Conservation (phyloP, 53 echinoderm and acorn worm species). For the Temnopleurus reevesii region DNA sequence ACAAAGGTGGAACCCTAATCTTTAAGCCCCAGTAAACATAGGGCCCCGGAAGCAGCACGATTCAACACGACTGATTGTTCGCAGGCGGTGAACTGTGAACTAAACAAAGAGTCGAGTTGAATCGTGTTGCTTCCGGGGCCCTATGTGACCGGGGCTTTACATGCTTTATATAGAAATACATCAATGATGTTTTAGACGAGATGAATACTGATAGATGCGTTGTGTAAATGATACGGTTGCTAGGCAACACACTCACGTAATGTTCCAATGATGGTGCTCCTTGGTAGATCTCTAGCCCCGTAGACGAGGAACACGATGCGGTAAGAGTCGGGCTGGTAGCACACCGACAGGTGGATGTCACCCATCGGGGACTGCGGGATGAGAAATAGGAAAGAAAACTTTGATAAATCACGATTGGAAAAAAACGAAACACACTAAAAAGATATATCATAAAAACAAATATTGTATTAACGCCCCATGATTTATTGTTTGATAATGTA, state of each 20-base stretch:
- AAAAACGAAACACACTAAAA: no score
- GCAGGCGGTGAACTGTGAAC: no score
- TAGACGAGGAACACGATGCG: slow-evolving; percentile 73
- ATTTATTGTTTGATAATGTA: no score
- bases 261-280: slow-evolving; percentile 66
- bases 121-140: no score
- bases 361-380: slow-evolving; percentile 70
- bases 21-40: no score
- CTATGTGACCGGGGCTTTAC: neutral
- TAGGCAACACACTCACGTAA: slow-evolving; percentile 64
- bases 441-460: no score
- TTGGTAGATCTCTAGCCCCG: slow-evolving; percentile 73
- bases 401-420: neutral
- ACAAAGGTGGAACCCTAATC: no score
- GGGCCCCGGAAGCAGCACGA: no score
- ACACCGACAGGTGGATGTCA: slow-evolving; percentile 79
- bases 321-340: slow-evolving; percentile 73
- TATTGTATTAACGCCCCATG: no score
- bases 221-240: slow-evolving; percentile 3
- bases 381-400: neutral
- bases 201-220: neutral
- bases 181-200: neutral
- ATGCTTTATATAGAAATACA: neutral
- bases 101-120: no score
- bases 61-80: no score